Conservation (phyloP, 2,888 invertebrate species). For the Lymantria monacha region DNA sequence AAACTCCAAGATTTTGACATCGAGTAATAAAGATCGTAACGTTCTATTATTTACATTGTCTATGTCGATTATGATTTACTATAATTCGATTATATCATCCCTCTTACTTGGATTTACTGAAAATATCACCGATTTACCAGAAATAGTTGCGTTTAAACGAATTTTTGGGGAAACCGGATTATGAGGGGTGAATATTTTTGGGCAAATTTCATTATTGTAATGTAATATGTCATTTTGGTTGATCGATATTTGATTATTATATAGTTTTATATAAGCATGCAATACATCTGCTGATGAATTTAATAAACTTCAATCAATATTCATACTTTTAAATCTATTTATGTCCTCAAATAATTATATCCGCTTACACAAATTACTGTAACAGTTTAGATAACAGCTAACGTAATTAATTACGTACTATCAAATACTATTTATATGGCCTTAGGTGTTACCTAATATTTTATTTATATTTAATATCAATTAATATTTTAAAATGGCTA, state of each 20-base stretch:
- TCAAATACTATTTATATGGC: too few species aligned
- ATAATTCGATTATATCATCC: constrained; percentile 70
- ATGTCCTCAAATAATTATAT: too few species aligned
- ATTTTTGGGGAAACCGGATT: constrained; percentile 64
- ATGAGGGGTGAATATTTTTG: constrained; percentile 60
- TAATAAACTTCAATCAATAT: constrained; percentile 17
- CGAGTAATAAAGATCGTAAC: constrained; percentile 47
- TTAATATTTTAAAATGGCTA: too few species aligned
- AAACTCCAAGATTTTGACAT: too few species aligned
- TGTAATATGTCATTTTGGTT: constrained; percentile 38
- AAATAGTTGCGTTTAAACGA: constrained; percentile 67
- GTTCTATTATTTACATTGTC: constrained; percentile 43
- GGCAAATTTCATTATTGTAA: constrained; percentile 64
- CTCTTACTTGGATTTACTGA: constrained; percentile 56
- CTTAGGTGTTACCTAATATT: too few species aligned
- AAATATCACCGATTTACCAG: constrained; percentile 58
- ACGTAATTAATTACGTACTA: too few species aligned
- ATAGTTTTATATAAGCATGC: constrained; percentile 25
- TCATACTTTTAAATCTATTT: too few species aligned
- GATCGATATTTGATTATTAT: constrained; percentile 38
- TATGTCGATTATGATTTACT: constrained; percentile 38
- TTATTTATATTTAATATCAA: too few species aligned
- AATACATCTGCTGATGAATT: constrained; percentile 20
- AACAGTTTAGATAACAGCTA: too few species aligned
- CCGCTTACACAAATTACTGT: too few species aligned